A percentile compares a stretch with the other conserved stretches of the same genome.
phyloP scores from a whole-genome alignment of 2,113 vertebrate genomes.

The Illadopsis cleaveri region DNA sequence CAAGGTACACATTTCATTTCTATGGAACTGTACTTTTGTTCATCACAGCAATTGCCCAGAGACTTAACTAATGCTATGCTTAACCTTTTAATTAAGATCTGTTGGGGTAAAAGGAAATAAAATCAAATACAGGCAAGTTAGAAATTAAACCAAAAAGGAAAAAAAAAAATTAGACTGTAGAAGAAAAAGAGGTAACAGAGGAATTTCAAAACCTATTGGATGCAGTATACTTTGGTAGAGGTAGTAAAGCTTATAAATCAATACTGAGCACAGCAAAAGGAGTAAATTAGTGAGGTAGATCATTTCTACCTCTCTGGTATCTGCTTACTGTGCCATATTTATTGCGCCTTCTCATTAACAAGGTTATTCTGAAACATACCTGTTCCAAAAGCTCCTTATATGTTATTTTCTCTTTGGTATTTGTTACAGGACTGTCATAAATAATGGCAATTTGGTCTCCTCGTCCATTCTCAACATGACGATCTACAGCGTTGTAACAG shows the following conservation, averaged over 20 bases:
- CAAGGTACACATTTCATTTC: not conserved
- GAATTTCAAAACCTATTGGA: not conserved
- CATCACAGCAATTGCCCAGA: not conserved
- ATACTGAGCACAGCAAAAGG: not conserved
- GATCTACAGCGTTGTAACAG: slow-evolving; percentile 94
- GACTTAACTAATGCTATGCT: not conserved
- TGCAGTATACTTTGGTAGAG: not conserved
- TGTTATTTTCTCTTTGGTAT: slow-evolving; percentile 82
- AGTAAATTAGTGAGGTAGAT: not conserved
- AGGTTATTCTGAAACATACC: slow-evolving; percentile 71
- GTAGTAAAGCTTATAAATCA: not conserved
- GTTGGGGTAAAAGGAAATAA: not conserved
- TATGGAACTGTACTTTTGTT: not conserved
- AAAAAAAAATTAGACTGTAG: not conserved
- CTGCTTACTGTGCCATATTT: not conserved
- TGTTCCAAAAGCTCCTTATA: slow-evolving; percentile 88
- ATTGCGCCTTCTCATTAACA: not conserved
- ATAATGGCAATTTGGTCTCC: slow-evolving; percentile 90
- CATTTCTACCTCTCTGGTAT: not conserved
- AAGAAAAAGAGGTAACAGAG: not conserved
- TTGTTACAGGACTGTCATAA: slow-evolving; percentile 93
- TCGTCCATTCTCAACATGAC: slow-evolving; percentile 86
- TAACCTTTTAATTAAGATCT: not conserved
- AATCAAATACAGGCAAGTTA: not conserved
- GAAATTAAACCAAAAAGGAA: not conserved